Evolutionary conservation across 2,113 vertebrate species (phyloP).

Genomic region (Cricetomys ansorgei): DNA sequence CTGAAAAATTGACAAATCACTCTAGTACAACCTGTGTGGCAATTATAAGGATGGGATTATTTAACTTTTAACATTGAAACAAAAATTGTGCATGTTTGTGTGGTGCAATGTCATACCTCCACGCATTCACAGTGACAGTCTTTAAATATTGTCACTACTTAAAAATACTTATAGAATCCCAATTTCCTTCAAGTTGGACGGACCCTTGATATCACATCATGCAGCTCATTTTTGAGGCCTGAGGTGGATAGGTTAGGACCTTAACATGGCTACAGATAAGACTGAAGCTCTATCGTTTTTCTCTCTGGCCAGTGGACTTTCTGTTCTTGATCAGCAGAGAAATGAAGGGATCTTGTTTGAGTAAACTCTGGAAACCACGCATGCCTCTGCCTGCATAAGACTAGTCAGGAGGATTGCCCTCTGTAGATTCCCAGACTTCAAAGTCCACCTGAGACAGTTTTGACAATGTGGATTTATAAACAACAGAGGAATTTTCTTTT

Average conservation of each 20-base stretch:
- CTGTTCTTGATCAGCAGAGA: neutral
- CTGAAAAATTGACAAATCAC: neutral
- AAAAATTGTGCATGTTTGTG: neutral
- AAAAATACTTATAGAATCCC: neutral
- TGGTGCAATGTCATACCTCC: neutral
- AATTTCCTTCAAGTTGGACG: neutral
- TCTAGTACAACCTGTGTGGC: neutral
- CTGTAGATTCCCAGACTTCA: neutral
- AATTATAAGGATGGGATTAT: neutral
- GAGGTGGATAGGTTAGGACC: neutral
- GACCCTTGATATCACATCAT: neutral
- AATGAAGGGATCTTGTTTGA: neutral
- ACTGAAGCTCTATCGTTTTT: neutral
- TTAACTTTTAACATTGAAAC: neutral
- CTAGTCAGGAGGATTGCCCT: neutral
- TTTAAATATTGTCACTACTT: neutral
- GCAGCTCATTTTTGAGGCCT: neutral
- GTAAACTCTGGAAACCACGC: neutral
- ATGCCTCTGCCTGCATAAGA: neutral
- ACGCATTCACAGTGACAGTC: neutral
- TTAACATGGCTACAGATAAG: neutral
- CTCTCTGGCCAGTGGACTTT: neutral
- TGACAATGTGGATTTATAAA: neutral
- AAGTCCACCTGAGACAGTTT: neutral
- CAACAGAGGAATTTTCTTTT: neutral